Evolutionary conservation across 2,113 vertebrate genomes (phyloP).

Genomic region (Corythoichthys intestinalis): DNA sequence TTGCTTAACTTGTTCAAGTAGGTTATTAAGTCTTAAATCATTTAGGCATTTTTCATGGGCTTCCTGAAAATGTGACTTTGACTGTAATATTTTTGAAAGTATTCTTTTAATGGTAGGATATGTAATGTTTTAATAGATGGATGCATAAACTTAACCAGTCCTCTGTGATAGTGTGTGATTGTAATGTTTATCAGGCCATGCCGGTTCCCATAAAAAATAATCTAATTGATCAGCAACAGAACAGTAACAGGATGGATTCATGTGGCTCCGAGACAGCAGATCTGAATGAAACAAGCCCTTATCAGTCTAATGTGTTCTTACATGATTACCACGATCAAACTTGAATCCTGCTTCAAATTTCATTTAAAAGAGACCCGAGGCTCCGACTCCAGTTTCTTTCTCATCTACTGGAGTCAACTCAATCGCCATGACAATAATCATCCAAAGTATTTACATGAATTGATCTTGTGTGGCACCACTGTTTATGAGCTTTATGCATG

Average conservation of each 20-base stretch:
- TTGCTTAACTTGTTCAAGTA: too few relatives aligned
- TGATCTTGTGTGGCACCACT: neutral
- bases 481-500: neutral
- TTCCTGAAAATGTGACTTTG: too few relatives aligned
- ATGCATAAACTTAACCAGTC: neutral
- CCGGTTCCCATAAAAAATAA: neutral
- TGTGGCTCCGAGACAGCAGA: constrained; percentile 10
- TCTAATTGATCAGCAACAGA: constrained; percentile 1
- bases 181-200: constrained; percentile 1
- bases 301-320: constrained; percentile 14
- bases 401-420: constrained; percentile 6
- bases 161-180: neutral
- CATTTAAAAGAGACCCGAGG: constrained; percentile 13
- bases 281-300: constrained; percentile 4
- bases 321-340: neutral
- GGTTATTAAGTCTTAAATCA: too few relatives aligned
- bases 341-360: constrained; percentile 4
- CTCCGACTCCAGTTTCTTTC: neutral
- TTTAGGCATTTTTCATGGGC: too few relatives aligned
- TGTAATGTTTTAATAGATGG: neutral
- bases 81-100: neutral
- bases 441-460: constrained; percentile 1
- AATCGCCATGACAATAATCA: neutral
- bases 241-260: neutral
- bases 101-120: neutral